Evolutionary conservation across 2,888 invertebrate genomes (phyloP).

Genomic region (Hesperia comma): DNA sequence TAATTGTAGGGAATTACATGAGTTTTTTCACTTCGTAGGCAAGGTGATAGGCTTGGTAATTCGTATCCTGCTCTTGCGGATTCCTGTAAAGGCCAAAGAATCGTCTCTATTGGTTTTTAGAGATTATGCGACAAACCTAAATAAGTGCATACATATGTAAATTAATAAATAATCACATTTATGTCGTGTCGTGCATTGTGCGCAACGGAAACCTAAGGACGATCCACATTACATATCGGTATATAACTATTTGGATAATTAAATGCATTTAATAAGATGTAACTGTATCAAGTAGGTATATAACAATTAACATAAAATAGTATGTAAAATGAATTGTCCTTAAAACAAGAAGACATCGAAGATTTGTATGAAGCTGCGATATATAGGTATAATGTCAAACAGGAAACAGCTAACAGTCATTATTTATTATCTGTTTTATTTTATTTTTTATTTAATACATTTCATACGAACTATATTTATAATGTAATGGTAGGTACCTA

Average conservation of each 20-base stretch:
- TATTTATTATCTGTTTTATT: slow-evolving; percentile 22
- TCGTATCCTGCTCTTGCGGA: slow-evolving; percentile 93
- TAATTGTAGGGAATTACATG: slow-evolving; percentile 90
- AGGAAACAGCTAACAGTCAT: slow-evolving; percentile 29
- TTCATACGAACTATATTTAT: slow-evolving; percentile 22
- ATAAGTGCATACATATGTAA: slow-evolving; percentile 43
- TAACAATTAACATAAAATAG: neutral
- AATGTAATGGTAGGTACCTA: slow-evolving; percentile 29
- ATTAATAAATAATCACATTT: slow-evolving; percentile 43
- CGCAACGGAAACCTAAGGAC: slow-evolving; percentile 25
- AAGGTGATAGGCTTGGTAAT: slow-evolving; percentile 99
- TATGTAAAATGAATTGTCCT: slow-evolving; percentile 20
- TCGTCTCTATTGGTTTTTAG: slow-evolving; percentile 64
- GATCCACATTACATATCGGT: slow-evolving; percentile 14
- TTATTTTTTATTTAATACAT: slow-evolving; percentile 10
- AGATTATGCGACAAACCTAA: slow-evolving; percentile 33
- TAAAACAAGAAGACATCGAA: slow-evolving; percentile 49
- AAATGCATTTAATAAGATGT: too few species aligned
- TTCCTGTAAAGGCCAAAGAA: slow-evolving; percentile 93
- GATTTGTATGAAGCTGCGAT: slow-evolving; percentile 58
- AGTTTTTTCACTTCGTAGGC: slow-evolving; percentile 99
- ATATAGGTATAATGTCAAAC: slow-evolving; percentile 50
- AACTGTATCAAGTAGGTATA: neutral
- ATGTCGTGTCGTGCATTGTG: slow-evolving; percentile 39
- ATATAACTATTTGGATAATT: too few species aligned